Base-by-base conservation (phyloP, 37 sponge, comb jelly and placozoan genomes). In the Axinella damicornis region DNA sequence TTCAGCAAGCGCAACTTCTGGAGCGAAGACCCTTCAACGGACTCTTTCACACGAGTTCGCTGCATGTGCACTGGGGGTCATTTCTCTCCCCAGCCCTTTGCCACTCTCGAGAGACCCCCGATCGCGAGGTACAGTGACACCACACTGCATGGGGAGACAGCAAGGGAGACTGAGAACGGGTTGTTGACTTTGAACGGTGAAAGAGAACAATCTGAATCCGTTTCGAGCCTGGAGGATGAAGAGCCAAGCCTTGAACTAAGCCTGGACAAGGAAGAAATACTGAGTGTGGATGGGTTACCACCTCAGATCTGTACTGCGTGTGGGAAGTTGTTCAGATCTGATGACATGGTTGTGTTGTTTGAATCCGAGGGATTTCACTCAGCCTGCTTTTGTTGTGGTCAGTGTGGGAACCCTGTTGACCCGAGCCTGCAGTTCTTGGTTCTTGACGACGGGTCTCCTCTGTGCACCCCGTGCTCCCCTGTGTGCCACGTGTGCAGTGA, bases 381-480 rank as follows among this genome's bases (percentile, higher is more conserved):
- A 17, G 30, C 33, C 5, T 89, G 89, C 68, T 89, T 89, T 71
- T 46, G 9, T 21, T 89, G 89, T 89, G 89, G 78, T 11, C 19
- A 65, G 41, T 89, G 89, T 57, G 70, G 73, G 15, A 1, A 19
- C 0, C 20, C 34, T 21, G 64, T 89, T 15, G 84, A 77, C 19
- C 52, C 83, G 21, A 63, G 55, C 27, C 17, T 21, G 9, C 77
- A 71, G 64, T 82, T 89, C 32, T 65, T 91, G 36, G 72, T 85
- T 2, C 36, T 81, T 33, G 77, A 81, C 2, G 33, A 70, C 34
- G 91, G 91, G 25, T 21, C 61, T 30, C 91, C 91, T 41, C 77
- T 91, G 30, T 91, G 91, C 74, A 33, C n/a, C 16, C 32, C 6
- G 18, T 91, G 91, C 39, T 77, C 82, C 15, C 91, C 91, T 1